phyloP scores from a whole-genome alignment of 2,797 vertebrate species.

The Micrastur ruficollis region DNA sequence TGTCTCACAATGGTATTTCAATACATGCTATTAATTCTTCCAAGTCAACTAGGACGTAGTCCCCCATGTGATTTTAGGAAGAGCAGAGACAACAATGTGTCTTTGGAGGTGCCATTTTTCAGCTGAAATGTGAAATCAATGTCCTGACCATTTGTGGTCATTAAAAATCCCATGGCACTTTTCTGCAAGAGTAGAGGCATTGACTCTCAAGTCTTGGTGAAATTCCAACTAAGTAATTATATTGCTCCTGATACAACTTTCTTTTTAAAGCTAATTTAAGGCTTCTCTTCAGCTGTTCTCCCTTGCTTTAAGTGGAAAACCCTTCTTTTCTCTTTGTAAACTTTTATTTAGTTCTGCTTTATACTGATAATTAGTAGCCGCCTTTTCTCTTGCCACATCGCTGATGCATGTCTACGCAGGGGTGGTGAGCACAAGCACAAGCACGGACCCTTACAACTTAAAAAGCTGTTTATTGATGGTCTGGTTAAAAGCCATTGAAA shows the following conservation, averaged over 20 bases:
- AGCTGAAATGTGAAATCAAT: constrained; percentile 61
- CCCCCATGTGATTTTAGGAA: not conserved
- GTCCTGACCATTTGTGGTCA: constrained; percentile 36
- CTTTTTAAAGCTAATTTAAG: constrained; percentile 37
- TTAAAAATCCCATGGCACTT: constrained; percentile 36
- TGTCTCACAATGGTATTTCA: constrained; percentile 18
- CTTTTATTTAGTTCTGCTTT: constrained; percentile 7
- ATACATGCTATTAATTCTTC: not conserved
- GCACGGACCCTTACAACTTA: not conserved
- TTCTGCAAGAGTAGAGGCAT: constrained; percentile 32
- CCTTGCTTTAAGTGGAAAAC: constrained; percentile 1
- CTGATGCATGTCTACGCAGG: not conserved
- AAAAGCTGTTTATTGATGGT: not conserved
- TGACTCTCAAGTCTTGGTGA: constrained; percentile 36
- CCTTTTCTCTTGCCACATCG: not conserved
- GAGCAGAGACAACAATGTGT: constrained; percentile 30
- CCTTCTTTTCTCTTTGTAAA: constrained; percentile 27
- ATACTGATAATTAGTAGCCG: not conserved
- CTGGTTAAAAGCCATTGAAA: not conserved
- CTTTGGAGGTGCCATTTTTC: constrained; percentile 53
- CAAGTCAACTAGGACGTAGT: not conserved
- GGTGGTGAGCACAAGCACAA: not conserved
- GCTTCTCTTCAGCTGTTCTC: constrained; percentile 4
- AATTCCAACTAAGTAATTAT: constrained; percentile 25
- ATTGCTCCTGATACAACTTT: not conserved